Percentiles rank a stretch among this genome's conserved stretches.
Evolutionary conservation across 2,113 vertebrate species (phyloP).

Genomic region (Saguinus imperator): DNA sequence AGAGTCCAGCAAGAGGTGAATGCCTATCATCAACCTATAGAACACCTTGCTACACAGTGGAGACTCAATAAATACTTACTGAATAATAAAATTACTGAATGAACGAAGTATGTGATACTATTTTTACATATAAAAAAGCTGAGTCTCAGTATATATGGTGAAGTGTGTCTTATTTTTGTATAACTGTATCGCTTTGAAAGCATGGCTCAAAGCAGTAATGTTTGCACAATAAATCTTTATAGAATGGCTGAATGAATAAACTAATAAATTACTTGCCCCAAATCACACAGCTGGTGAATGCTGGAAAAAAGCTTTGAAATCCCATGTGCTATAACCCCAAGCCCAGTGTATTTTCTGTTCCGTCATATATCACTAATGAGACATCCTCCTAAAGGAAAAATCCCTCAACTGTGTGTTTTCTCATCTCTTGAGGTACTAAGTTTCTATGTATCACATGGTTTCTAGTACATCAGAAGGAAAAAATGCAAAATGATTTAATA

Average conservation of each 20-base stretch:
- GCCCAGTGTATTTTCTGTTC: background rate
- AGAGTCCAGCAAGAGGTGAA: background rate
- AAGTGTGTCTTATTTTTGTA: constrained; percentile 30
- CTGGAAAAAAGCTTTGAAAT: background rate
- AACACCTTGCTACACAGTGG: background rate
- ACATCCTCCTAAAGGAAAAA: background rate
- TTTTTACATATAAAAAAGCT: background rate
- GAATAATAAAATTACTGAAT: background rate
- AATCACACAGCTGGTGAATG: constrained; percentile 22
- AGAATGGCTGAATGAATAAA: constrained; percentile 32
- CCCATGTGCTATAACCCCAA: background rate
- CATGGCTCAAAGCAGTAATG: background rate
- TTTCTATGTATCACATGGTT: background rate
- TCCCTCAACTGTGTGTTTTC: background rate
- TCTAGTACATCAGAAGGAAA: constrained; percentile 13
- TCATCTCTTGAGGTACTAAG: background rate
- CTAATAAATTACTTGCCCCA: constrained; percentile 36
- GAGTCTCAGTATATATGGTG: background rate
- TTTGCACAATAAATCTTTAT: constrained; percentile 21
- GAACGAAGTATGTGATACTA: background rate
- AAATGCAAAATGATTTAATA: constrained; percentile 3
- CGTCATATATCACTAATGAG: background rate
- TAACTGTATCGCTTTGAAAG: constrained; percentile 8
- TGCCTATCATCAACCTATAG: background rate
- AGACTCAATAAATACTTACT: background rate